Evolutionary conservation across 2,797 vertebrate genomes (phyloP).

Genomic region (Hyperoplus immaculatus): DNA sequence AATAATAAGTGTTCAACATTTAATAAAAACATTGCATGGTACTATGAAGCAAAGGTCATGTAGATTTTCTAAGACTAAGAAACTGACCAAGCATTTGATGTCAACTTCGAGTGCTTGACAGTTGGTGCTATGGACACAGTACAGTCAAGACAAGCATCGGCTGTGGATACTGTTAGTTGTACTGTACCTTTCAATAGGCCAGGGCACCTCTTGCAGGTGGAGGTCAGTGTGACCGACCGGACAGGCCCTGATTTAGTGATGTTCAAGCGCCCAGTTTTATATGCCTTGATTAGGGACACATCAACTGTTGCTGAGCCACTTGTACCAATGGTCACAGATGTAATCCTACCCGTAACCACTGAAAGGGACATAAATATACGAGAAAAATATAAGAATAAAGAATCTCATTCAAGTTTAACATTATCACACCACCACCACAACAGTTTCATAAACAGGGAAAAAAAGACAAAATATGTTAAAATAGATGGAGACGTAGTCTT

Average conservation of each 20-base stretch:
- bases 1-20: too few species aligned
- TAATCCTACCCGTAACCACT: slow-evolving; percentile 85
- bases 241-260: slow-evolving; percentile 74
- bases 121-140: not conserved
- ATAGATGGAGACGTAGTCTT: not conserved
- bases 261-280: slow-evolving; percentile 79
- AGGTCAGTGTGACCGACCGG: slow-evolving; percentile 67
- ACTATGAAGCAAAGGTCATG: too few species aligned
- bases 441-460: not conserved
- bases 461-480: not conserved
- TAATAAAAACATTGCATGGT: too few species aligned
- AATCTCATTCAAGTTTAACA: not conserved
- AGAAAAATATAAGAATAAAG: slow-evolving; percentile 49
- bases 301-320: slow-evolving; percentile 72
- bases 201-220: slow-evolving; percentile 82
- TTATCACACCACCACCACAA: not conserved
- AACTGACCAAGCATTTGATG: not conserved
- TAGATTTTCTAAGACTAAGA: not conserved
- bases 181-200: slow-evolving; percentile 80
- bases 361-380: slow-evolving; percentile 19
- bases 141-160: not conserved
- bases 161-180: not conserved
- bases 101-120: not conserved
- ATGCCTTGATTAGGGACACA: slow-evolving; percentile 80
- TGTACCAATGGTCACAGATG: slow-evolving; percentile 57